phyloP scores from a whole-genome alignment of 2,888 invertebrate genomes.

The Antitype chi region DNA sequence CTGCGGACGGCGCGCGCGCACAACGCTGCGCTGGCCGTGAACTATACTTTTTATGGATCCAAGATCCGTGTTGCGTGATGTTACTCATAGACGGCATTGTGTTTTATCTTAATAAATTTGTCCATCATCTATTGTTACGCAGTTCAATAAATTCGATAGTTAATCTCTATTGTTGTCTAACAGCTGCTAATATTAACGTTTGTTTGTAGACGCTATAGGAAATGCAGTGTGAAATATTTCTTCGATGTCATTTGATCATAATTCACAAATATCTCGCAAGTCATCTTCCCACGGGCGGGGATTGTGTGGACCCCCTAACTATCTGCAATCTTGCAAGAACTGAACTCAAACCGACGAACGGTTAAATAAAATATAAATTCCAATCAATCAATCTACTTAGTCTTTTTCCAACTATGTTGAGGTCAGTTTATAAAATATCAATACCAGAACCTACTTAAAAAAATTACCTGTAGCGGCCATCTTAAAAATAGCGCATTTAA shows the following conservation, averaged over 20 bases:
- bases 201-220: conserved; percentile 45
- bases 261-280: conserved; percentile 71
- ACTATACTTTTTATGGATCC: conserved; percentile 85
- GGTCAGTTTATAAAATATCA: conserved; percentile 10
- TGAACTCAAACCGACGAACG: conserved; percentile 11
- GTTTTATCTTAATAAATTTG: conserved; percentile 75
- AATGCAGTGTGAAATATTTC: conserved; percentile 52
- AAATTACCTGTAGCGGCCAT: conserved; percentile 17
- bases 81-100: conserved; percentile 78
- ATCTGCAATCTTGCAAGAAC: conserved; percentile 53
- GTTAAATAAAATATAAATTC: conserved; percentile 12
- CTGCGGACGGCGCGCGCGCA: conserved; percentile 62
- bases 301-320: conserved; percentile 54
- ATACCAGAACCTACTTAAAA: conserved; percentile 38
- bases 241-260: conserved; percentile 51
- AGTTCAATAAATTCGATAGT: conserved; percentile 65
- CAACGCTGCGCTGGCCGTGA: conserved; percentile 78
- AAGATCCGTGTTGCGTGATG: conserved; percentile 83
- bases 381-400: no score
- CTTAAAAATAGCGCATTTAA: conserved; percentile 26
- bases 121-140: conserved; percentile 71
- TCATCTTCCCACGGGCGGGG: conserved; percentile 81
- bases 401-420: no score
- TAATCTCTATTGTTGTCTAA: conserved; percentile 65
- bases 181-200: conserved; percentile 57